Percentiles rank a stretch among this genome's conserved stretches.
Evolutionary conservation across 37 sponge, comb jelly and placozoan genomes (phyloP).

Genomic region (Aplysina aerophoba): DNA sequence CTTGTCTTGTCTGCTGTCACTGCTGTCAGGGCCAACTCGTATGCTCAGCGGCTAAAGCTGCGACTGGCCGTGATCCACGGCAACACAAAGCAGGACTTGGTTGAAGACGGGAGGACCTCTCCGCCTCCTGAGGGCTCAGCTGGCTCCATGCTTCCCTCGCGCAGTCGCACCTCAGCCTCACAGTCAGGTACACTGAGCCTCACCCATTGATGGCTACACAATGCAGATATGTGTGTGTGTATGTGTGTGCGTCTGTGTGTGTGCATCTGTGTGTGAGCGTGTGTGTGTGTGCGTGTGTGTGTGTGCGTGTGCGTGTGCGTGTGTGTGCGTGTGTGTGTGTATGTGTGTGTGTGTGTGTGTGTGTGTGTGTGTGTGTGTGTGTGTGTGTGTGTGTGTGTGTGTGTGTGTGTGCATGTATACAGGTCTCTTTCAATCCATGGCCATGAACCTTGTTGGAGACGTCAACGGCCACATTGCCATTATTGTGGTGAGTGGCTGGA

Average conservation of each 20-base stretch:
- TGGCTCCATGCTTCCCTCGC: conserved; percentile 4
- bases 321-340: conserved; percentile 3
- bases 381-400: conserved; percentile 2
- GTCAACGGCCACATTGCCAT: conserved; percentile 88
- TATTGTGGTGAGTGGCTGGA: conserved; percentile 74
- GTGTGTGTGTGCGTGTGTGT: neutral
- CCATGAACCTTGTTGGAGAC: conserved; percentile 89
- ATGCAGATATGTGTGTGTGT: neutral
- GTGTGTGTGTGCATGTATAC: no score
- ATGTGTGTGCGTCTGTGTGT: neutral
- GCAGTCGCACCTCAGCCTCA: conserved; percentile 17
- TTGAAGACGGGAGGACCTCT: conserved; percentile 74
- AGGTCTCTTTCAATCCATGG: conserved; percentile 36
- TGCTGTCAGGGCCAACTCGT: conserved; percentile 77
- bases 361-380: neutral
- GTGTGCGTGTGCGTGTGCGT: neutral
- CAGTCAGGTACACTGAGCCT: neutral
- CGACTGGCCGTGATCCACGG: conserved; percentile 95
- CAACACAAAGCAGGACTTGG: conserved; percentile 59
- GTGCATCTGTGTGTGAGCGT: neutral
- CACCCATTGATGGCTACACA: neutral
- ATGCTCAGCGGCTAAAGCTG: conserved; percentile 92
- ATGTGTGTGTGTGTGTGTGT: neutral
- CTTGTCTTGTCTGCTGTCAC: neutral
- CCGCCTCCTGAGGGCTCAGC: conserved; percentile 70